phyloP scores from a whole-genome alignment of 2,113 vertebrate genomes.

The Speoplatyrhinus poulsoni region DNA sequence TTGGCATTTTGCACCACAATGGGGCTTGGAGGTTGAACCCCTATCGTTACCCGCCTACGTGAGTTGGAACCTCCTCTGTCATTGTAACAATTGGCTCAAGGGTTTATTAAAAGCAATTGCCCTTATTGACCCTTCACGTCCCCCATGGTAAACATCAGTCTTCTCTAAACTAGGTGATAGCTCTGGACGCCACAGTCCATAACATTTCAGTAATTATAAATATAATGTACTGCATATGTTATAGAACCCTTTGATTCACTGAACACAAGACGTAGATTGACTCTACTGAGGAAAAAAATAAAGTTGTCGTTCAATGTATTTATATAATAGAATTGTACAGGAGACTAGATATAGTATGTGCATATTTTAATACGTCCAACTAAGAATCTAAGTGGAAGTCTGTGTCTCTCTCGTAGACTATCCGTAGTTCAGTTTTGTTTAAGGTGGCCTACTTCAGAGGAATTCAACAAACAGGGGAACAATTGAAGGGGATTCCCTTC shows the following conservation, averaged over 20 bases:
- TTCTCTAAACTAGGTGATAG: slow-evolving; percentile 76
- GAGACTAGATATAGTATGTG: slow-evolving; percentile 19
- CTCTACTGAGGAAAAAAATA: too few relatives aligned
- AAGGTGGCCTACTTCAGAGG: slow-evolving; percentile 24
- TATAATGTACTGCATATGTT: too few relatives aligned
- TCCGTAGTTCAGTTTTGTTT: slow-evolving; percentile 21
- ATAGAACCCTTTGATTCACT: too few relatives aligned
- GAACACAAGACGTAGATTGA: too few relatives aligned
- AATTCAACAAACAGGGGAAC: slow-evolving; percentile 32
- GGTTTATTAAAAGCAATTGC: slow-evolving; percentile 88
- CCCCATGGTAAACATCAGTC: slow-evolving; percentile 76
- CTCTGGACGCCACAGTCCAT: slow-evolving; percentile 48
- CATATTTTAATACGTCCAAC: slow-evolving; percentile 1
- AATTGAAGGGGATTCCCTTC: slow-evolving; percentile 72
- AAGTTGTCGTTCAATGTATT: too few relatives aligned
- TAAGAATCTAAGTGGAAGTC: slow-evolving; percentile 23
- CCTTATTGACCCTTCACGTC: slow-evolving; percentile 57
- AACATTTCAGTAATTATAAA: background rate
- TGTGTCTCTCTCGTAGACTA: slow-evolving; percentile 18
- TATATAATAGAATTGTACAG: background rate
- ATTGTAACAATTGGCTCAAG: slow-evolving; percentile 78
- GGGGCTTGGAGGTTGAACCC: slow-evolving; percentile 78
- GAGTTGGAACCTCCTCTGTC: slow-evolving; percentile 80
- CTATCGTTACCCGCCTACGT: slow-evolving; percentile 84
- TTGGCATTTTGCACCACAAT: slow-evolving; percentile 86